Conservation (phyloP, 2,888 invertebrate species). For the Pomacea canaliculata region DNA sequence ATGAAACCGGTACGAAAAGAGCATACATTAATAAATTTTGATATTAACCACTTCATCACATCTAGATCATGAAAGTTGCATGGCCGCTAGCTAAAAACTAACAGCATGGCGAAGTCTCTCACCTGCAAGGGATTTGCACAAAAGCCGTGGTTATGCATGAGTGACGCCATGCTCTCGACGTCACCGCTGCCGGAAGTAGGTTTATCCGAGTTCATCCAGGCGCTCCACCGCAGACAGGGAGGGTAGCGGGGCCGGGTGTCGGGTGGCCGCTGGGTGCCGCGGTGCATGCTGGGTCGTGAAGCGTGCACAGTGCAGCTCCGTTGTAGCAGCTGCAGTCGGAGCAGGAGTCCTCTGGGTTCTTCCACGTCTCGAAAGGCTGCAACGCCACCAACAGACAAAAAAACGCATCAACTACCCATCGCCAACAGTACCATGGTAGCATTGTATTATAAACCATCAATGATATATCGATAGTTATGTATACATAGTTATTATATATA, state of each 20-base stretch:
- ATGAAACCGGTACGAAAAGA: too few species aligned
- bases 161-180: slow-evolving; percentile 38
- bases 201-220: slow-evolving; percentile 53
- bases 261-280: slow-evolving; percentile 32
- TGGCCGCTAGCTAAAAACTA: too few species aligned
- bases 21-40: too few species aligned
- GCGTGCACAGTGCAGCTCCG: slow-evolving; percentile 80
- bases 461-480: too few species aligned
- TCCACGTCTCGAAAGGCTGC: slow-evolving; percentile 79
- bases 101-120: too few species aligned
- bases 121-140: slow-evolving; percentile 36
- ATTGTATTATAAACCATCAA: too few species aligned
- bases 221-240: slow-evolving; percentile 55
- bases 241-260: slow-evolving; percentile 23
- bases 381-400: not conserved
- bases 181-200: slow-evolving; percentile 52
- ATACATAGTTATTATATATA: too few species aligned
- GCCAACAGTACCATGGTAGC: too few species aligned
- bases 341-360: slow-evolving; percentile 74
- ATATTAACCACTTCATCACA: too few species aligned
- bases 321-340: slow-evolving; percentile 85
- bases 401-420: too few species aligned
- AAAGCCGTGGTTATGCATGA: slow-evolving; percentile 29
- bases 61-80: too few species aligned
- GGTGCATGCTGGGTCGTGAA: slow-evolving; percentile 29